Evolutionary conservation across 1,140 invertebrate genomes (phyloP), one percentile per base, ranked within the genome.

Genomic region (Macrobrachium rosenbergii): DNA sequence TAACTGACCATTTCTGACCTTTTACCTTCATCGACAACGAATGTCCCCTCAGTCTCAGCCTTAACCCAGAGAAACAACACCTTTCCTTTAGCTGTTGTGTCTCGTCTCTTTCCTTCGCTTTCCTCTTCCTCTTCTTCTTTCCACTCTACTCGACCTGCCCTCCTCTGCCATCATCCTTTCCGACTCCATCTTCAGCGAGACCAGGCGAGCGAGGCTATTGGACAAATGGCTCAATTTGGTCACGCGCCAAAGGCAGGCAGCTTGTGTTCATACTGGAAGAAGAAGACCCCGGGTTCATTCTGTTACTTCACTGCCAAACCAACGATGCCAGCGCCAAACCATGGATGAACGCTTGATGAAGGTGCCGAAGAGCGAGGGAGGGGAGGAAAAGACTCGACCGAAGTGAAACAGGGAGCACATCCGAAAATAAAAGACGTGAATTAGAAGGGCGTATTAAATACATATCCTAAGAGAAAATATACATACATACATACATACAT

Each of bases 171-270:
- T 64, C 78, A 17, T 52, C 23, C 37, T 64, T 28, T 64, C 19
- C 37, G 19, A 37, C 23, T 45, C 28, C 60, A 10, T n/a, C 78
- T 62, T 16, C 19, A 37, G 14, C 75, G 37, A 21, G 45, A 52
- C 67, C 11, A 19, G 67, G 67, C 81, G 64, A 37, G n/a, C 64
- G 64, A 28, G 60, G 67, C 81, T 82, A 73, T 73, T 69, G 67
- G 64, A 82, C 81, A 82, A 82, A 82, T 82, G 81, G 67, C 67
- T 82, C 81, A 82, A 82, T 82, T 82, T 82, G 81, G 67, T 73
- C 43, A 73, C 67, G 64, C 45, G 81, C 81, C 81, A 82, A 82
- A 23, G 62, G 63, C 63, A 21, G 63, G 52, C 59, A 69, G 63
- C 23, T 63, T 63, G 63, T 28, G 78, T 59, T 37, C 28, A 43